phyloP scores from a whole-genome alignment of 2,888 invertebrate species.

The Elysia crispata region DNA sequence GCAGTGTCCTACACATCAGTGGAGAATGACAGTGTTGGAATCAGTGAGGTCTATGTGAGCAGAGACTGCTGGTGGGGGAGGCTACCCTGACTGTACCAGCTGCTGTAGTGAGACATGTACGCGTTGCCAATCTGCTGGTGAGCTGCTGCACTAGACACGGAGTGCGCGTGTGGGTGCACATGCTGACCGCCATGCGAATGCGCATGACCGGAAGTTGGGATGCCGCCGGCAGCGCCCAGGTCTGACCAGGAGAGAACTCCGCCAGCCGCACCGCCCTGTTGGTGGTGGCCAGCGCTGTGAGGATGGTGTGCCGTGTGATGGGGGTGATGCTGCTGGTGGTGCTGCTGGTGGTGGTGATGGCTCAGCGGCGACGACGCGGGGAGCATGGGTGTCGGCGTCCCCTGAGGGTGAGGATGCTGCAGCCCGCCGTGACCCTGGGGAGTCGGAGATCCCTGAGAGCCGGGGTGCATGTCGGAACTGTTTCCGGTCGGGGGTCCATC shows the following conservation, averaged over 20 bases:
- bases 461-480: constrained; percentile 42
- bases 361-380: constrained; percentile 49
- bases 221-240: constrained; percentile 10
- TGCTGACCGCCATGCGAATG: not conserved
- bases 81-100: constrained; percentile 50
- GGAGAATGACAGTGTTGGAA: too few relatives aligned
- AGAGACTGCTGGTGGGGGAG: constrained; percentile 51
- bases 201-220: constrained; percentile 28
- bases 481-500: constrained; percentile 23
- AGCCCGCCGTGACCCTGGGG: constrained; percentile 29
- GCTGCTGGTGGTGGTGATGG: not conserved
- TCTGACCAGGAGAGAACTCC: constrained; percentile 46
- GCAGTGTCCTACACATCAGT: too few relatives aligned
- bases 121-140: constrained; percentile 49
- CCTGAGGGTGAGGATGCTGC: constrained; percentile 48
- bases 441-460: constrained; percentile 44
- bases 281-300: too few relatives aligned
- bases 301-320: not conserved
- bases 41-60: constrained; percentile 39
- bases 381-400: constrained; percentile 47
- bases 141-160: constrained; percentile 36
- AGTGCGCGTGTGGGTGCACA: constrained; percentile 24
- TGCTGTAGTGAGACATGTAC: constrained; percentile 51
- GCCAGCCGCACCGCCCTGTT: not conserved
- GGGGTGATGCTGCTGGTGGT: constrained; percentile 29